Evolutionary conservation across 1,140 invertebrate genomes (phyloP), one percentile per base, ranked within the genome.

Genomic region (Papilio polyxenes): DNA sequence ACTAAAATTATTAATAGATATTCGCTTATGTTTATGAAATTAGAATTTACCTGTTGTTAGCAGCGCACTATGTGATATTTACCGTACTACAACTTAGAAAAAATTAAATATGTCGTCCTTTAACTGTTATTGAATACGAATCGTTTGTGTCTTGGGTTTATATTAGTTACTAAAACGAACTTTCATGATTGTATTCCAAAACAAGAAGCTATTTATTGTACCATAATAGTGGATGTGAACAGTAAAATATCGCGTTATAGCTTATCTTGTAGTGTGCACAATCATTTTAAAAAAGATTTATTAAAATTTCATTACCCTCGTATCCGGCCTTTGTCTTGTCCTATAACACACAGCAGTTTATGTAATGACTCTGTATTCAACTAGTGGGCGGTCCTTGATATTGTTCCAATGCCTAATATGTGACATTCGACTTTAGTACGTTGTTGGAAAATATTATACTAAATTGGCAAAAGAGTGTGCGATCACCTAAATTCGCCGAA

Each of bases 271-370:
- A 77, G 49, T 77, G 48, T n/a, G 49, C 20, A 7, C 23, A 51
- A 51, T 48, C 49, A 49, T 31, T 77, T 23, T 51, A 15, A 23
- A 23, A 77, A 77, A 84, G 83, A 83, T 84, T 74, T 75, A 84
- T 86, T 82, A 86, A 87, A 83, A 87, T 83, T 85, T 84, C 85
- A 87, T 86, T 82, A 78, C 82, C 72, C 44, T 56, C 81, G 80
- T 82, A 87, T 87, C 86, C 86, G 86, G 86, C 59, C 86, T 87
- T 87, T 87, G 86, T 86, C 51, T 81, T 75, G 75, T 79, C 53
- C 56, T 79, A 79, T 31, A 77, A 77, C 44, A 75, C 49, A 49
- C 75, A 77, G 8, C 10, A 53, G 75, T 77, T 77, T 77, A 77
- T 77, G 75, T 53, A 53, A 77, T 77, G 48, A 77, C 65, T 51